Percentiles rank a stretch among this genome's conserved stretches.
Conservation (phyloP, 2,888 invertebrate genomes). For the Nineta flava region DNA sequence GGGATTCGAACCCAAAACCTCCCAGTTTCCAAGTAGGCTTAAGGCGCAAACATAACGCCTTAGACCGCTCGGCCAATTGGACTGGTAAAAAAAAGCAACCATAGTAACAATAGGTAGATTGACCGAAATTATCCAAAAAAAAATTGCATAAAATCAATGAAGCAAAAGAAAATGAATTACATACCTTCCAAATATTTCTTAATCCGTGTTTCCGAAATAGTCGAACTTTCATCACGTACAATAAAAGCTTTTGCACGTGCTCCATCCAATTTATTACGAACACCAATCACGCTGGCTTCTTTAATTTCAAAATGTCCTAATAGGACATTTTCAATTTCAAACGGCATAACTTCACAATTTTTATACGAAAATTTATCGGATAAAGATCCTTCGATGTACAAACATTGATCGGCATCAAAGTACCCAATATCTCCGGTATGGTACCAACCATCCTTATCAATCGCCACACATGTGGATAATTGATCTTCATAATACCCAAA, state of each 20-base stretch:
- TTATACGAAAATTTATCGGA: background rate
- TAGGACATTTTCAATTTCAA: background rate
- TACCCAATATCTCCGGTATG: conserved; percentile 3
- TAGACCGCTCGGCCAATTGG: too few relatives aligned
- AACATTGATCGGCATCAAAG: background rate
- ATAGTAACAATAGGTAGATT: too few relatives aligned
- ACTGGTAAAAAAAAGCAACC: too few relatives aligned
- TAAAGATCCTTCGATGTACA: background rate
- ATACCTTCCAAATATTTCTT: conserved; percentile 1
- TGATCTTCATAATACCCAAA: conserved; percentile 3
- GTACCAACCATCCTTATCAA: conserved; percentile 4
- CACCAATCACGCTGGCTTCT: background rate
- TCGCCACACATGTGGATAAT: background rate
- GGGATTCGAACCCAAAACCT: too few relatives aligned
- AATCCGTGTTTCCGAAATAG: background rate
- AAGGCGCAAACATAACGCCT: too few relatives aligned
- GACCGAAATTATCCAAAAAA: too few relatives aligned
- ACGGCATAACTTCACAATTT: background rate
- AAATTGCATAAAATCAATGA: too few relatives aligned
- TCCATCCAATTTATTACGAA: background rate
- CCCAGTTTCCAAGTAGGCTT: too few relatives aligned
- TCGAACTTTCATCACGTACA: background rate
- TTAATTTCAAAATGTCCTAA: conserved; percentile 5
- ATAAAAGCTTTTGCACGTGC: background rate
- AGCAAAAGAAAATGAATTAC: too few relatives aligned